Evolutionary conservation across 2,113 vertebrate species (phyloP), one percentile per base, ranked within the genome.

Genomic region (Pelobates fuscus): DNA sequence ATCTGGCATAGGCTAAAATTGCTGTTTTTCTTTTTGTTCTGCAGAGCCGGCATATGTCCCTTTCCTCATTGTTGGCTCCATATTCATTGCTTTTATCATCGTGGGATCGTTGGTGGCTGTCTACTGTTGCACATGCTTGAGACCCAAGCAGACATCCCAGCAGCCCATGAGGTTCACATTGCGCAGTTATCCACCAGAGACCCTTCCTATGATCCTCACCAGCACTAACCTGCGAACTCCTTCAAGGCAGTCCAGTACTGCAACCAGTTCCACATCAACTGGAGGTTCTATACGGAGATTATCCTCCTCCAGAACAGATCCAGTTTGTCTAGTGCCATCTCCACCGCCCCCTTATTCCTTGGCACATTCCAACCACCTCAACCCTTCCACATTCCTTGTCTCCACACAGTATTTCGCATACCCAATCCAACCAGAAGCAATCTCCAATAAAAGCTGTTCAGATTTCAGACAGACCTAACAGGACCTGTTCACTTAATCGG

Each of bases 51-150:
- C 98, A 85, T 99, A 99, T 17, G 92, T 99, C 18, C 97, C 97
- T 0, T 99, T 99, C 86, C 92, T 99, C 70, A 94, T 99, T 78
- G 97, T 99, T 12, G 97, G 96, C 41, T 96, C 95, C 73, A 98
- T 99, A 83, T 99, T 99, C 77, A 88, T 99, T 1, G 94, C 97
- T 24, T 99, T 99, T 77, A 91, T 99, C 52, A 91, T 99, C 7
- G 90, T 98, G 67, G 97, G 95, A 70, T 97, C 95, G 0, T 87
- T 98, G 79, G 93, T 99, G 54, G 97, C 97, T 0, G 88, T 99
- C 70, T 99, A 98, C 78, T 99, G 97, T 75, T 99, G 97, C 84
- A 98, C 96, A 0, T 99, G 97, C 79, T 84, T 99, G 77, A 89
- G 95, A 74, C 97, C 97, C 66, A 99, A 98, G 77, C 95, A 96